phyloP scores from a whole-genome alignment of 2,113 vertebrate genomes.

The Hyaena hyaena region DNA sequence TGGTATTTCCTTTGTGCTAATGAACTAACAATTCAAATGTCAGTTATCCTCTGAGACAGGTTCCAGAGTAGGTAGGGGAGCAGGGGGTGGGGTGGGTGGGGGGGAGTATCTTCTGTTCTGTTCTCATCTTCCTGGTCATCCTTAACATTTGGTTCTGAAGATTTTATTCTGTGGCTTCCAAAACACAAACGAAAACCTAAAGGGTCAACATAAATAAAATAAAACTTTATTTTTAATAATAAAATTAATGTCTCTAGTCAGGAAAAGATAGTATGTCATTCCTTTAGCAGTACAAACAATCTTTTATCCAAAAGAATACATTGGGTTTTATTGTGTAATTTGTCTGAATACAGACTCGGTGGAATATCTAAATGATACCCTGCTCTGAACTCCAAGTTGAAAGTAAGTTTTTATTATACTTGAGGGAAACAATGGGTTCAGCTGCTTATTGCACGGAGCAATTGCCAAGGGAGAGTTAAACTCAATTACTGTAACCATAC shows the following conservation, averaged over 20 bases:
- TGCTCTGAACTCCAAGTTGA: constrained; percentile 96
- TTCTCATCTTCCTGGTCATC: constrained; percentile 33
- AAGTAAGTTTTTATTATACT: constrained; percentile 98
- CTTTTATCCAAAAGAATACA: constrained; percentile 91
- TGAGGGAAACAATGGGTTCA: constrained; percentile 99
- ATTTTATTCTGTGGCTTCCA: constrained; percentile 66
- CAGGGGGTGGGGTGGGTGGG: no score
- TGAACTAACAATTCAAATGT: constrained; percentile 68
- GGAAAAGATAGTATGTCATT: constrained; percentile 88
- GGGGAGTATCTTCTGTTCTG: background rate
- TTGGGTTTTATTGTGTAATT: constrained; percentile 95
- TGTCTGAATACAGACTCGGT: constrained; percentile 93
- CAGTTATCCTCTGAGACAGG: constrained; percentile 62
- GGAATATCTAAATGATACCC: constrained; percentile 94
- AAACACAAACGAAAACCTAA: constrained; percentile 88
- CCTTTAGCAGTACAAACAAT: constrained; percentile 89
- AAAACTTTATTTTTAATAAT: constrained; percentile 89
- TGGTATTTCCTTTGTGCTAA: constrained; percentile 57
- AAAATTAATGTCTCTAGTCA: constrained; percentile 88
- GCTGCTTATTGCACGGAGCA: constrained; percentile 98
- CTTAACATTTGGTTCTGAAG: constrained; percentile 39
- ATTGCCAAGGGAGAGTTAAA: constrained; percentile 99
- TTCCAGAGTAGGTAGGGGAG: background rate
- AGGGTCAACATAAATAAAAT: constrained; percentile 91
- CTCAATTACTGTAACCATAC: constrained; percentile 99